Conservation (phyloP, 2,888 invertebrate species). For the Rotaria socialis region DNA sequence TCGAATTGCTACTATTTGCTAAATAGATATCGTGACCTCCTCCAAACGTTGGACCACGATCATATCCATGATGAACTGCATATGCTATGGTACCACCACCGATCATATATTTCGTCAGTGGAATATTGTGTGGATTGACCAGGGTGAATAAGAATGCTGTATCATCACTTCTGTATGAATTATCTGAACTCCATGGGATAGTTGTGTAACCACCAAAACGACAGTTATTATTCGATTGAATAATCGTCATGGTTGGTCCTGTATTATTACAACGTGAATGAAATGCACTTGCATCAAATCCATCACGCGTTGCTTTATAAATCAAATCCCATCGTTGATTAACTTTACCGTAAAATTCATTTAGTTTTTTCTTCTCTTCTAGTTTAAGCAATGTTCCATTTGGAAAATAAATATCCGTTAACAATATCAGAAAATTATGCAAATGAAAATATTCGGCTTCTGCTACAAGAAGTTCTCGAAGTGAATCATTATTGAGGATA, state of each 20-base stretch:
- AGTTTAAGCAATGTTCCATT: neutral
- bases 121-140: neutral
- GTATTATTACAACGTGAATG: neutral
- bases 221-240: neutral
- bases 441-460: neutral
- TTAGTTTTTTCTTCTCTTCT: neutral
- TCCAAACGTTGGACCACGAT: neutral
- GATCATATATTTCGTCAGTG: neutral
- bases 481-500: neutral
- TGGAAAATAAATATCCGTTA: neutral
- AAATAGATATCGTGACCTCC: neutral
- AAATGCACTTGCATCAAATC: neutral
- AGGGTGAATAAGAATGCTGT: neutral
- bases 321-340: neutral
- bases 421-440: neutral
- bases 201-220: neutral
- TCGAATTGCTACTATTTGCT: neutral
- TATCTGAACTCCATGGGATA: neutral
- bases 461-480: neutral
- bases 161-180: neutral
- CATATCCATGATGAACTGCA: neutral
- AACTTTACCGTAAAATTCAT: neutral
- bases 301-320: neutral
- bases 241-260: neutral
- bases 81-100: neutral